Conservation (phyloP, 2,888 invertebrate species). For the Limnephilus auricula region DNA sequence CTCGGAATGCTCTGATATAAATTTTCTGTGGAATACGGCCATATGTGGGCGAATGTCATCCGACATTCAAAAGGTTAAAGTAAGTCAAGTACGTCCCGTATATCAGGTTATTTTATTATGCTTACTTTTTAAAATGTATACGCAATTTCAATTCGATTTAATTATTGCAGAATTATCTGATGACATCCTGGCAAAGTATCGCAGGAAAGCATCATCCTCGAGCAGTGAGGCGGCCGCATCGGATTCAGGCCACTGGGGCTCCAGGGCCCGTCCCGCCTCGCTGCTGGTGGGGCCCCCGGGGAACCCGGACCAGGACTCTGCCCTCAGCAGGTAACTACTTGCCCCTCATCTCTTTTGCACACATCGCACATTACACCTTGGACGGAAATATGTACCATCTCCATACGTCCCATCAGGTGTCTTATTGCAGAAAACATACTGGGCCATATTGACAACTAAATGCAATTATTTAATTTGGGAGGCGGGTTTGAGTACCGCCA, state of each 20-base stretch:
- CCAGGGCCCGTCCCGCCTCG: conserved; percentile 5
- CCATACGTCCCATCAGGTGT: too few relatives aligned
- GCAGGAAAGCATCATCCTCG: conserved; percentile 81
- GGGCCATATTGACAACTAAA: background rate
- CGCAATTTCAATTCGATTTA: background rate
- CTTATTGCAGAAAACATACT: background rate
- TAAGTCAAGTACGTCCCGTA: too few relatives aligned
- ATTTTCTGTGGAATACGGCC: too few relatives aligned
- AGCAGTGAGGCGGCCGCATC: conserved; percentile 76
- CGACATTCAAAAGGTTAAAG: too few relatives aligned
- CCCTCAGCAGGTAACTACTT: conserved; percentile 27
- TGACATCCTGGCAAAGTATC: conserved; percentile 96
- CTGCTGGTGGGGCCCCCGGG: conserved; percentile 2
- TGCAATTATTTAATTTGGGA: too few relatives aligned
- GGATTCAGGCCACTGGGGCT: conserved; percentile 68
- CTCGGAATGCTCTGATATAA: too few relatives aligned
- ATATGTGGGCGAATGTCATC: too few relatives aligned
- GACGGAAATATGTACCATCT: too few relatives aligned
- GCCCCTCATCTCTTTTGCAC: background rate
- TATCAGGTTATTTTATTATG: background rate
- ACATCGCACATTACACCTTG: background rate
- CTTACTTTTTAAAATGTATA: background rate
- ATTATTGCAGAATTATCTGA: conserved; percentile 84
- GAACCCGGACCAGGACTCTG: conserved; percentile 51
- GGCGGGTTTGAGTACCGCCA: too few relatives aligned